Evolutionary conservation across 2,797 vertebrate genomes (phyloP).

Genomic region (Melanotaenia maccullochi): DNA sequence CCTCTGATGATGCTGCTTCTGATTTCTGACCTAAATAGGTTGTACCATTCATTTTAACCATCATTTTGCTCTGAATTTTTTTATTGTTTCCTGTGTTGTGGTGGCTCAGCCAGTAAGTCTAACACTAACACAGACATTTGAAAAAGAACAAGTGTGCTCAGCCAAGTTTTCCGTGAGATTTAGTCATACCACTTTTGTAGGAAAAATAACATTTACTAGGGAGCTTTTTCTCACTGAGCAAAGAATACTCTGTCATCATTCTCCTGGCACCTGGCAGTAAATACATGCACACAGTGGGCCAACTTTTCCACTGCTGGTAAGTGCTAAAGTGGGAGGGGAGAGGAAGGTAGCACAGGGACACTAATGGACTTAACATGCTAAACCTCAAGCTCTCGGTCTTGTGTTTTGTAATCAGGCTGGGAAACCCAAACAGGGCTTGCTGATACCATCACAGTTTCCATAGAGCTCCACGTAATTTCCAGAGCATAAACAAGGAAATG

Average conservation of each 20-base stretch:
- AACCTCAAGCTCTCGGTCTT: slow-evolving; percentile 19
- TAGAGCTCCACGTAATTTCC: not conserved
- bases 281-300: slow-evolving; percentile 28
- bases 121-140: not conserved
- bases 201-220: slow-evolving; percentile 39
- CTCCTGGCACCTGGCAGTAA: slow-evolving; percentile 43
- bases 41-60: not conserved
- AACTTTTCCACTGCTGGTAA: slow-evolving; percentile 52
- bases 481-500: slow-evolving; percentile 32
- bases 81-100: not conserved
- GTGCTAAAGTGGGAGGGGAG: slow-evolving; percentile 40
- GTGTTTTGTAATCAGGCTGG: slow-evolving; percentile 45
- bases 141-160: not conserved
- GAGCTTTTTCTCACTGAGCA: slow-evolving; percentile 35
- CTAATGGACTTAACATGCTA: slow-evolving; percentile 53
- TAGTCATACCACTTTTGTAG: slow-evolving; percentile 24
- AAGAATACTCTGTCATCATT: slow-evolving; percentile 21
- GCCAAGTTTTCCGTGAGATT: slow-evolving; percentile 55
- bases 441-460: slow-evolving; percentile 48
- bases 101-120: not conserved
- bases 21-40: not conserved
- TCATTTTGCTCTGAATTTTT: not conserved
- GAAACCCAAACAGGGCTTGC: slow-evolving; percentile 44
- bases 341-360: slow-evolving; percentile 36
- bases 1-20: not conserved